These are phyloP conservation scores for Prolemur simus DNA, from an alignment of 2,113 vertebrate genomes.

Conservation along the genomic window DNA sequence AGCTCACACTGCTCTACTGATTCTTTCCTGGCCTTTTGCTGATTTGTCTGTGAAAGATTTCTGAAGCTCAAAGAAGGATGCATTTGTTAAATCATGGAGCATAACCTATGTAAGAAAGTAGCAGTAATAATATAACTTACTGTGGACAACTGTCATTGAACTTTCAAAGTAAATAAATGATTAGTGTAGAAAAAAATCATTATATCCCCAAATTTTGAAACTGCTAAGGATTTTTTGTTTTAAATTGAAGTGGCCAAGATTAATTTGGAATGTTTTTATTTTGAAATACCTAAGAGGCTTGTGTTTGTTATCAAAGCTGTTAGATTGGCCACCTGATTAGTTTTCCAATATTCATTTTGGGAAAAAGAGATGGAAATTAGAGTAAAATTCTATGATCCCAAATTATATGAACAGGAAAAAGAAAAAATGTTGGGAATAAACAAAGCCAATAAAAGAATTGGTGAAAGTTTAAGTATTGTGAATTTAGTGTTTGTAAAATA, in stretches of 20 bases:
- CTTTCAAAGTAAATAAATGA: background rate
- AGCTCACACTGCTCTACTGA: background rate
- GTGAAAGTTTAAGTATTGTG: background rate
- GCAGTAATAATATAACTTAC: background rate
- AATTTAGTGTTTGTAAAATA: conserved; percentile 23
- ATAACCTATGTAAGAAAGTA: background rate
- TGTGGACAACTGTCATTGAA: background rate
- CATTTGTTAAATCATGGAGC: background rate
- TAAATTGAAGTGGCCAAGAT: background rate
- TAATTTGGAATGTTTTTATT: background rate
- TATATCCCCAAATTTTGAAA: background rate
- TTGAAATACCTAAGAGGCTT: background rate
- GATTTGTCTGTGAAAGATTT: conserved; percentile 29
- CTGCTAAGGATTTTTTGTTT: background rate
- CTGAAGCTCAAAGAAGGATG: conserved; percentile 19
- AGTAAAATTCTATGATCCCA: background rate
- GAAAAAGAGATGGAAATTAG: background rate
- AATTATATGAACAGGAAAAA: background rate
- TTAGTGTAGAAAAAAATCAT: background rate
- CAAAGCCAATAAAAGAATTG: background rate
- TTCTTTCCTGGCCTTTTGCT: conserved; percentile 19
- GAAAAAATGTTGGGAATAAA: background rate
- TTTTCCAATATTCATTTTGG: conserved; percentile 1
- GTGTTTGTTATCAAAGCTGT: background rate
- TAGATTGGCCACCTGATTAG: background rate